Evolutionary conservation across 2,888 invertebrate species (phyloP), one percentile per base, ranked within the genome.

Genomic region (Mythimna ferrago): DNA sequence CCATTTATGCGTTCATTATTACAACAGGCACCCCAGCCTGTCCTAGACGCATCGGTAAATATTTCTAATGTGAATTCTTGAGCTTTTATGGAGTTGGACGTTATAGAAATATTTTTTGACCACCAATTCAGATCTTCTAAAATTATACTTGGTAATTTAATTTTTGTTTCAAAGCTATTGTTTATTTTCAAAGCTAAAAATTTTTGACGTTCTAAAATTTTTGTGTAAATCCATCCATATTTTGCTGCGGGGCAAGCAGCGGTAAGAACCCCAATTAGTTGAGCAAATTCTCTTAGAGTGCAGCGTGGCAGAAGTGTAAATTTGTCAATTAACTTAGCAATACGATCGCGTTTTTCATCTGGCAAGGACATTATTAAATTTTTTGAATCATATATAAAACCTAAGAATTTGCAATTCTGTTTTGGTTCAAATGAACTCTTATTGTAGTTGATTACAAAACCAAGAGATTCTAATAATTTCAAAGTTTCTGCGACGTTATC

Each of bases 241-340:
- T 56, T 66, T 41, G 38, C 56, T 54, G 66, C 56, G 26, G 66
- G 66, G 5, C 56, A 66, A 44, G 56, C 56, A 48, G 48, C 16
- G 16, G 48, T 48, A 48, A 26, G 26, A 26, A 26, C 26, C 26
- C 26, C 26, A 26, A 26, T 26, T 26, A 14, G 48, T 48, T 48
- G 48, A 48, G 5, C 16, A 48, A 14, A 48, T 48, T 48, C 53
- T 32, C 53, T n/a, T n/a, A 64, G 35, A 32, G 51, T 35, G n/a
- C 64, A 53, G 14, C n/a, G 32, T 53, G 51, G 35, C 32, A 53
- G 53, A 9, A 19, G 51, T 53, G 7, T 1, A n/a, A 64, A 53
- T 53, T 16, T 32, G 48, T 21, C 26, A 26, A 38, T 32, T 38
- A 38, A 48, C 16, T 48, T 48, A 48, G n/a, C n/a, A 32, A 38